Base-by-base conservation (phyloP, 2,113 vertebrate species). In the Garra rufa region DNA sequence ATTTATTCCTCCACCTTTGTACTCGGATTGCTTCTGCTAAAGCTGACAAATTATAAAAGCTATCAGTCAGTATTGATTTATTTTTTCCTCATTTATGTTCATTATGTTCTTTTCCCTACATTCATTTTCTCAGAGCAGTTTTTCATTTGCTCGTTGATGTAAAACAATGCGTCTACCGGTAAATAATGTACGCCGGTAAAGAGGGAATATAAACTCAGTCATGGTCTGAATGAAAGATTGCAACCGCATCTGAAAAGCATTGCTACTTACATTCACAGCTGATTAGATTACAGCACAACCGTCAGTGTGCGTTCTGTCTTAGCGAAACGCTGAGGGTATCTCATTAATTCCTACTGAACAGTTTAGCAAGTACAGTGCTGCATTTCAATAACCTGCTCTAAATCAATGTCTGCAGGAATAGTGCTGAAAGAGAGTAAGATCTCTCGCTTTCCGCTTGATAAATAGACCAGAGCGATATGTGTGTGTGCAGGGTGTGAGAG, bases 271-370 rank as follows among this genome's bases (percentile, higher is more conserved):
- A 78, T 85, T 71, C 67, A 43, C 76, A 59, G 61, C 34, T 85
- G 83, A 85, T 85, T 80, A 71, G 61, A 55, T 67, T 75, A 41
- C 19, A 46, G 26, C 15, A 48, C 19, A 44, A 19, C 24, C 41
- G 50, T 67, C 19, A 30, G n/a, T 81, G 46, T 74, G 81, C 57
- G 43, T 83, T 78, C 75, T 44, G 30, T 67, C 57, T 41, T 71
- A 38, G 57, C 59, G 69, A 76, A 52, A 34, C 57, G 2, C 43
- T 24, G 70, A 81, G 44, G 41, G 57, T 55, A 38, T 55, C 71
- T 83, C 84, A 83, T 78, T 83, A 70, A 88, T 82, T 83, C 46
- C 41, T 55, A 24, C 71, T 79, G 80, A 85, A 61, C 44, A 63
- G 57, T 69, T 46, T 38, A 52, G 55, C 57, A 65, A 28, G 75